Base-by-base conservation (phyloP, 1,140 invertebrate genomes). In the Archivesica marissinica region DNA sequence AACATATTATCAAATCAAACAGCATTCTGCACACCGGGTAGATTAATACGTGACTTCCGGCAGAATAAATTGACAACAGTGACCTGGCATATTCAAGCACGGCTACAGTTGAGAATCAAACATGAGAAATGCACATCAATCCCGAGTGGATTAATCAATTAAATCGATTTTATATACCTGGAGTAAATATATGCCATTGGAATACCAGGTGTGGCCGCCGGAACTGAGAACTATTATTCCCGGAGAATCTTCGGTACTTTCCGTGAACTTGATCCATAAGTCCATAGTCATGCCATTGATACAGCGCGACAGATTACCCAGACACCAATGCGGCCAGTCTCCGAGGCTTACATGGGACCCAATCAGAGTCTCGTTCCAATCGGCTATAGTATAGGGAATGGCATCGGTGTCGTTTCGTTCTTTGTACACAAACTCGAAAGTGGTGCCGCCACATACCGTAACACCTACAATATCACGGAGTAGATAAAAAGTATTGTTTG, bases 201-300 rank as follows among this genome's bases (percentile, higher is more conserved):
- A 77, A n/a, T 85, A 85, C 82, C 59, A 70, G n/a, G 23, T 77
- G n/a, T 85, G 82, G n/a, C 82, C 82, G 0, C 82, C 82, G 11
- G 72, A 39, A 30, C 56, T 77, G 30, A 77, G 52, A 0, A 85
- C 82, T 20, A 77, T 77, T 25, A 85, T 56, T 9, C 66, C 82
- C 35, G 72, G 41, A 25, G 74, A 38, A 35, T 85, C 74, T 56
- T 85, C 82, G 64, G 82, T 23, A 52, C 68, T 61, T 30, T 78
- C 75, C 41, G 74, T 56, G 33, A 85, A 85, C 35, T 77, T 76
- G 47, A 85, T 39, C 82, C 82, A 85, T 20, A 85, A 30, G 25
- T 85, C 72, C 25, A 85, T 23, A 3, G 70, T 78, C 0, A 85
- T 3, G 20, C 82, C 82, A 35, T 68, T 56, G 0, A 13, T 33